A percentile compares a stretch with the other conserved stretches of the same genome.
Evolutionary conservation across 2,113 vertebrate genomes (phyloP).

Genomic region (Hassar affinis): DNA sequence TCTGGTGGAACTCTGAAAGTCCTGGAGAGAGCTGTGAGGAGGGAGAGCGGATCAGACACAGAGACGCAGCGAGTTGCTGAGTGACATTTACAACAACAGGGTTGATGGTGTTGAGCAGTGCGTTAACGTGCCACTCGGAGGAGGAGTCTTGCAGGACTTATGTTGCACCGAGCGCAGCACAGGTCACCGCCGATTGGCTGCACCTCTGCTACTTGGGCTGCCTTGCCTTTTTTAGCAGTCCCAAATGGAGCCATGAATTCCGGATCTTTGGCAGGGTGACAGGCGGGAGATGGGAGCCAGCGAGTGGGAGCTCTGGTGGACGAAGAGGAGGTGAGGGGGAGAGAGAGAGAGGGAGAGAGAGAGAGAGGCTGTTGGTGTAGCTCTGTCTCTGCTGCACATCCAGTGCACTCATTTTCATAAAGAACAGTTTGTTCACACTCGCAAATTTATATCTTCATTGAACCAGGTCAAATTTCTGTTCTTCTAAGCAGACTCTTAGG

Average conservation of each 20-base stretch:
- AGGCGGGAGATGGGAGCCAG: constrained; percentile 80
- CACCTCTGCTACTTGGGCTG: constrained; percentile 84
- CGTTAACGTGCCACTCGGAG: constrained; percentile 54
- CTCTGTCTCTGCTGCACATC: constrained; percentile 7
- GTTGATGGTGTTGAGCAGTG: constrained; percentile 42
- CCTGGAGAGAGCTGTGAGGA: background rate
- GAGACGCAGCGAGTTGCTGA: constrained; percentile 3
- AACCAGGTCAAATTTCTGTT: background rate
- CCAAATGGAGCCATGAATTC: constrained; percentile 84
- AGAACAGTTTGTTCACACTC: constrained; percentile 6
- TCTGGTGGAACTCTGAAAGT: constrained; percentile 16
- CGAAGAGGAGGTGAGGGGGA: background rate
- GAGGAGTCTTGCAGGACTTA: constrained; percentile 60
- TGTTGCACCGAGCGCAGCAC: constrained; percentile 72
- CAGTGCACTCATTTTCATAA: background rate
- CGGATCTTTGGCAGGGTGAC: constrained; percentile 81
- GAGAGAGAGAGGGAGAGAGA: background rate
- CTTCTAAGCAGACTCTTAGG: background rate
- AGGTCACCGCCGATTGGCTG: constrained; percentile 79
- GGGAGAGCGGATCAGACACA: background rate
- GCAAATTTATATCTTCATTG: background rate
- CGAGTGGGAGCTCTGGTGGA: constrained; percentile 77
- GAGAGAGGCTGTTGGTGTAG: background rate
- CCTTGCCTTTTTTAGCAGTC: constrained; percentile 90
- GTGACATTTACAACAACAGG: constrained; percentile 16